These are phyloP conservation scores for Mizuhopecten yessoensis DNA, from an alignment of 1,140 invertebrate species.

Conservation along the genomic window DNA sequence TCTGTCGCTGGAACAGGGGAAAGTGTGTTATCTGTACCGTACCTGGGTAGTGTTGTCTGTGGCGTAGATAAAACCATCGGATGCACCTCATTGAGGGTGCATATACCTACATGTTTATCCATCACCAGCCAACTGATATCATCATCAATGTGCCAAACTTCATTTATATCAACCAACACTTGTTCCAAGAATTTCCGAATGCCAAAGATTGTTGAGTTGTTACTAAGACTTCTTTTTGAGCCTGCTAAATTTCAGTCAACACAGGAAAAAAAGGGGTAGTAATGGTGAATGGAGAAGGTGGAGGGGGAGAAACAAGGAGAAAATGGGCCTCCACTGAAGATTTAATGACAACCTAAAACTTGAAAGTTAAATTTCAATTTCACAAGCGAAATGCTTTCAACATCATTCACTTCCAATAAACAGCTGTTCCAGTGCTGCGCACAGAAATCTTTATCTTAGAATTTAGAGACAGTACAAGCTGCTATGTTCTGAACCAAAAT, in stretches of 20 bases:
- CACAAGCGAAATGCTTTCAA: background rate
- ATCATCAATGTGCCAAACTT: conserved; percentile 38
- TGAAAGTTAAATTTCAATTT: background rate
- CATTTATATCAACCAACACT: conserved; percentile 32
- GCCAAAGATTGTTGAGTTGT: conserved; percentile 13
- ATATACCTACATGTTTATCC: conserved; percentile 1
- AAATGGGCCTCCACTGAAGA: background rate
- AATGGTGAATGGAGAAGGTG: background rate
- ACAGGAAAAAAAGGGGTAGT: background rate
- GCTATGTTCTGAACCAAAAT: no score
- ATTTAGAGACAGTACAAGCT: no score
- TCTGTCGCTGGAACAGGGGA: background rate
- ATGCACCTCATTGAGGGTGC: background rate
- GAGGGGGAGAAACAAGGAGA: background rate
- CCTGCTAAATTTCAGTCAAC: background rate
- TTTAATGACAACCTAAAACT: conserved; percentile 14
- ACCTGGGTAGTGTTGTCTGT: conserved; percentile 23
- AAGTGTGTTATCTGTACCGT: background rate
- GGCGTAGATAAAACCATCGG: background rate
- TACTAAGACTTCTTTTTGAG: background rate
- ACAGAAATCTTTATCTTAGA: background rate
- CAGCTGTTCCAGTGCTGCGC: background rate
- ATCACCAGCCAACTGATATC: background rate
- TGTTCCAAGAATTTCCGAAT: background rate
- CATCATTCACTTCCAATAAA: background rate